Conservation (phyloP, 2,797 vertebrate species). For the Anguilla megastoma region DNA sequence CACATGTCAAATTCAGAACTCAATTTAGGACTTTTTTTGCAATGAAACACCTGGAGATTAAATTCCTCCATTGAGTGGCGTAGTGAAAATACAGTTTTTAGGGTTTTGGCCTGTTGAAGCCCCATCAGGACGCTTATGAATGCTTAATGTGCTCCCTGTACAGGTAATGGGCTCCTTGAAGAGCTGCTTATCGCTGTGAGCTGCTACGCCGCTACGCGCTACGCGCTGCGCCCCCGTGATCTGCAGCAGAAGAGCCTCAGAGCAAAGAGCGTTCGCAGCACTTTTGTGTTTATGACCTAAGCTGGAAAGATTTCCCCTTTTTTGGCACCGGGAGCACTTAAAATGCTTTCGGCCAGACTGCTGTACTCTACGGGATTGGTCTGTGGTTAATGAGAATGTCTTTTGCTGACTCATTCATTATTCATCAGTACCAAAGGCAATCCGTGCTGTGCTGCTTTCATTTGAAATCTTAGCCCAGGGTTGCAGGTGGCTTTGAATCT, state of each 20-base stretch:
- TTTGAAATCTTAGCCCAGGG: neutral
- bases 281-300: neutral
- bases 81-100: neutral
- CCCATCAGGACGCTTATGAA: neutral
- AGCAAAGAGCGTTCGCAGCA: neutral
- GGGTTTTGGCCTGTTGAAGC: neutral
- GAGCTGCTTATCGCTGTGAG: constrained; percentile 3
- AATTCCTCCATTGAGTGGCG: neutral
- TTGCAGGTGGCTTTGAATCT: neutral
- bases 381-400: neutral
- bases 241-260: neutral
- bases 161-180: neutral
- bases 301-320: neutral
- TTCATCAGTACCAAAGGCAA: neutral
- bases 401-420: neutral
- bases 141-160: neutral
- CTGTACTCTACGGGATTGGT: neutral
- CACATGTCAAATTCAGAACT: neutral
- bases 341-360: constrained; percentile 5
- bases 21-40: neutral
- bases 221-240: neutral
- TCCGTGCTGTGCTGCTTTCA: neutral
- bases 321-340: neutral
- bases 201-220: neutral
- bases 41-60: neutral